Conservation (phyloP, 2,797 vertebrate genomes). For the Tachyglossus aculeatus region DNA sequence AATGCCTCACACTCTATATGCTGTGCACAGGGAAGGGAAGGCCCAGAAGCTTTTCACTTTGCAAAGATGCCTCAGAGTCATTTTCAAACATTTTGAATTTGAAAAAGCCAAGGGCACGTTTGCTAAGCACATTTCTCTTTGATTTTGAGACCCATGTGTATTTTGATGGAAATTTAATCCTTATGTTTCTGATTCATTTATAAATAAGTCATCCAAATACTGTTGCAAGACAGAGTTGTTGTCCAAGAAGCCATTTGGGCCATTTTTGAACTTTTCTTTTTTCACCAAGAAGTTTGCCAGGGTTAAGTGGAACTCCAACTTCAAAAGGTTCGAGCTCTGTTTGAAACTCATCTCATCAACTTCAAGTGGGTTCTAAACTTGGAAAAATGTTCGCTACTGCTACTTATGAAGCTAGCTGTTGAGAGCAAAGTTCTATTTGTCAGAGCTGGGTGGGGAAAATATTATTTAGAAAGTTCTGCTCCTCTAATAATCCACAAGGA, state of each 20-base stretch:
- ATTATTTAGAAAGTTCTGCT: too few relatives aligned
- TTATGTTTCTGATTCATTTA: constrained; percentile 32
- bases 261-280: constrained; percentile 4
- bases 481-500: too few relatives aligned
- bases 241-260: background rate
- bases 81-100: background rate
- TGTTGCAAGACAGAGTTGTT: constrained; percentile 5
- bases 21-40: background rate
- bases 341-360: constrained; percentile 1
- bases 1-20: background rate
- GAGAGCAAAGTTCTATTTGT: too few relatives aligned
- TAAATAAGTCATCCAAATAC: constrained; percentile 20
- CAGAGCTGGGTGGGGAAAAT: too few relatives aligned
- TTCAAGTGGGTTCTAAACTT: background rate
- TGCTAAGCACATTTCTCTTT: constrained; percentile 6
- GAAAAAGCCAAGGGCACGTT: constrained; percentile 17
- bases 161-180: constrained; percentile 13
- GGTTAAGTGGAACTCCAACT: constrained; percentile 22
- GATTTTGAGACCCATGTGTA: constrained; percentile 8
- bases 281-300: constrained; percentile 29
- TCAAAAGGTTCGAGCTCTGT: constrained; percentile 21
- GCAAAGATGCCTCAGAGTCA: background rate
- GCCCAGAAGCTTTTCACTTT: background rate
- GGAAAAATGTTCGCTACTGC: background rate
- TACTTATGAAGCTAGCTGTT: background rate